Evolutionary conservation across 1,140 invertebrate species (phyloP).

Genomic region (Pachypeltis micranthus): DNA sequence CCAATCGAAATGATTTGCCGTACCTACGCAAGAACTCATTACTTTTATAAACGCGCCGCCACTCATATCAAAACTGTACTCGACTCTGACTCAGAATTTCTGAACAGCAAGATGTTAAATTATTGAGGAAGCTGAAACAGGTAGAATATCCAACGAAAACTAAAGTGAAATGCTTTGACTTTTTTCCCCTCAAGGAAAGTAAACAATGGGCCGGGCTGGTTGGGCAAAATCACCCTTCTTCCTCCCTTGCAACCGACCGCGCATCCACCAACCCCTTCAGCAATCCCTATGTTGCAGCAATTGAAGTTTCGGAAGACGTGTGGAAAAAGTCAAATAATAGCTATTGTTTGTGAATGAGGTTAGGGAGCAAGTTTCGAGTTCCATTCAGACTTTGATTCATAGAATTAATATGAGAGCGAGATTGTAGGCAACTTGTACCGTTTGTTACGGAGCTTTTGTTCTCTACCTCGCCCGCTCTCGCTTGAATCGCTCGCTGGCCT

Average conservation of each 20-base stretch:
- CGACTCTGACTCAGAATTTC: too few species aligned
- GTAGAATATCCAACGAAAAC: too few species aligned
- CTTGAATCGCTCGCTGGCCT: neutral
- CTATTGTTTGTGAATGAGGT: slow-evolving; percentile 15
- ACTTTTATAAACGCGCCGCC: too few species aligned
- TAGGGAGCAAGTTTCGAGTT: slow-evolving; percentile 13
- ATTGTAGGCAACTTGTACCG: slow-evolving; percentile 12
- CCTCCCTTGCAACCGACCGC: too few species aligned
- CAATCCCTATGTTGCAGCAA: slow-evolving; percentile 11
- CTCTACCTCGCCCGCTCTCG: neutral
- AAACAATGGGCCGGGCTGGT: slow-evolving; percentile 14
- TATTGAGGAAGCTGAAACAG: too few species aligned
- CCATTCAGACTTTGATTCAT: slow-evolving; percentile 17
- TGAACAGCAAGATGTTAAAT: too few species aligned
- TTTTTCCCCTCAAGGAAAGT: slow-evolving; percentile 2
- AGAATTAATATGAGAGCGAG: slow-evolving; percentile 15
- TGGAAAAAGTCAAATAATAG: slow-evolving; percentile 17
- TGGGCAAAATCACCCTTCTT: too few species aligned
- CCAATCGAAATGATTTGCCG: too few species aligned
- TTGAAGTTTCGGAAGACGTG: slow-evolving; percentile 13
- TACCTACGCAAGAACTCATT: too few species aligned
- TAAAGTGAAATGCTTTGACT: too few species aligned
- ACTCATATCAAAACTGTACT: too few species aligned
- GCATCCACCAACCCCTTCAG: too few species aligned
- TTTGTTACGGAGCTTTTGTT: slow-evolving; percentile 15